Evolutionary conservation across 2,113 vertebrate genomes (phyloP).

Genomic region (Phyllostomus discolor): DNA sequence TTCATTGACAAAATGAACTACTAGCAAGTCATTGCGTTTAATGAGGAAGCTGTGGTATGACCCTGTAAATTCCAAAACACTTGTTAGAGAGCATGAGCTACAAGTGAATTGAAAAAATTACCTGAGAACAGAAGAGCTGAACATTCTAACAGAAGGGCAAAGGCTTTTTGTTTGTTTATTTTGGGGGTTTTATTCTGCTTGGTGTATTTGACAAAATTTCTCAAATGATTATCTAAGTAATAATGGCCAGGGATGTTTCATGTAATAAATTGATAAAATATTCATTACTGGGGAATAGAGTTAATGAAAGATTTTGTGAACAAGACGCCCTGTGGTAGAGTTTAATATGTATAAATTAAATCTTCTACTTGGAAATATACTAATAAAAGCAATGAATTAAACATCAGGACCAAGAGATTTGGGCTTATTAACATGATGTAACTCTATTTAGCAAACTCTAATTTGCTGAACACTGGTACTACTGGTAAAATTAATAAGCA

Average conservation of each 20-base stretch:
- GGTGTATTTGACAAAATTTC: conserved; percentile 65
- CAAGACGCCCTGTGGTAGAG: conserved; percentile 59
- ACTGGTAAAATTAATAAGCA: conserved; percentile 78
- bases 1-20: not conserved
- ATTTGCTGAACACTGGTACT: conserved; percentile 79
- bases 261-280: conserved; percentile 73
- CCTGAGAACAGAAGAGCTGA: not conserved
- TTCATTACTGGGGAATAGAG: conserved; percentile 77
- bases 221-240: conserved; percentile 64
- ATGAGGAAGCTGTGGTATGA: not conserved
- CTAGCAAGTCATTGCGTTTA: not conserved
- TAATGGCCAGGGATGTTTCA: conserved; percentile 67
- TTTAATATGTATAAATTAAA: conserved; percentile 83
- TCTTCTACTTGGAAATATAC: conserved; percentile 75
- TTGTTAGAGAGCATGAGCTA: not conserved
- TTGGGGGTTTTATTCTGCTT: not conserved
- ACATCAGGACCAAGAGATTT: conserved; percentile 77
- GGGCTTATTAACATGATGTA: conserved; percentile 78
- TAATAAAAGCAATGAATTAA: conserved; percentile 82
- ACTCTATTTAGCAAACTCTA: conserved; percentile 76
- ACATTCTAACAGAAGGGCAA: conserved; percentile 45
- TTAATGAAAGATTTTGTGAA: conserved; percentile 80
- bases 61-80: conserved; percentile 13
- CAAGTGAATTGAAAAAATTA: not conserved
- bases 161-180: not conserved